phyloP scores from a whole-genome alignment of 2,797 vertebrate species.

The Eurystomus glaucurus region DNA sequence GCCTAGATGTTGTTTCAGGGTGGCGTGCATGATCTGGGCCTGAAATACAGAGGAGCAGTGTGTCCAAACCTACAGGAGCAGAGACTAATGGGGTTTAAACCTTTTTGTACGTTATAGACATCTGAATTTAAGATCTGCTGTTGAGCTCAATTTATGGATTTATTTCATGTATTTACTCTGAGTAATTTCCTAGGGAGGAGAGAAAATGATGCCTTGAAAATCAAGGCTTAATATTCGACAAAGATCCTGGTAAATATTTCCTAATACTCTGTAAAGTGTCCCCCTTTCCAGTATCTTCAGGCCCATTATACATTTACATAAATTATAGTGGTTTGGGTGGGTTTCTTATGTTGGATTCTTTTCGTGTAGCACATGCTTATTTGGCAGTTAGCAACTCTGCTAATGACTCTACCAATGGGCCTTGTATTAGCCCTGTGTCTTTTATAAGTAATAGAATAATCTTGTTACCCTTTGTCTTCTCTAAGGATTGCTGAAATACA shows the following conservation, averaged over 20 bases:
- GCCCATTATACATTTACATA: background rate
- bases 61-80: background rate
- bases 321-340: background rate
- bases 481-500: background rate
- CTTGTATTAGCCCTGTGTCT: background rate
- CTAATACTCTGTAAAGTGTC: background rate
- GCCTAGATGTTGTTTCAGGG: background rate
- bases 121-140: background rate
- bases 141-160: background rate
- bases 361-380: background rate
- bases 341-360: background rate
- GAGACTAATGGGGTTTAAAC: background rate
- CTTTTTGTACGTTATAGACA: fast-evolving
- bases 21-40: fast-evolving
- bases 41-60: background rate
- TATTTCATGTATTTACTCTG: background rate
- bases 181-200: background rate
- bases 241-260: background rate
- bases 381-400: background rate
- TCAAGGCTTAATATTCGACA: background rate
- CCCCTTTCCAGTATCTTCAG: background rate
- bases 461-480: background rate
- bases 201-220: background rate
- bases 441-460: background rate
- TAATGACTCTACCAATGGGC: background rate